phyloP scores from a whole-genome alignment of 2,113 vertebrate genomes.

The Campylorhamphus procurvoides region DNA sequence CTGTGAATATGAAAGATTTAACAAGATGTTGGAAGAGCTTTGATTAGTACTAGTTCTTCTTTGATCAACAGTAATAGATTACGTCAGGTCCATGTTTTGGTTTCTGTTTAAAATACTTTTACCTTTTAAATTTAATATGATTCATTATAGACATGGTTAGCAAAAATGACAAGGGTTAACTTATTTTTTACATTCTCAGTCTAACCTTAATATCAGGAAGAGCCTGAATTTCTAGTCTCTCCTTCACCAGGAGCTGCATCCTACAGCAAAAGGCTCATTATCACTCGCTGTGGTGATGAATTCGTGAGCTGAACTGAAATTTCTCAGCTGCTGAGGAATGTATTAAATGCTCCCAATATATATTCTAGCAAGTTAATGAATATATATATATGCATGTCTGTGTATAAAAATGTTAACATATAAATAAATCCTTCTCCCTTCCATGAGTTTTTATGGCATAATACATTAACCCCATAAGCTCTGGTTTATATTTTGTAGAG shows the following conservation, averaged over 20 bases:
- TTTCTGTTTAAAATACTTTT: background rate
- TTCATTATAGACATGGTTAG: background rate
- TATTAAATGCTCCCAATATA: conserved; percentile 26
- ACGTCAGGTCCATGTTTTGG: background rate
- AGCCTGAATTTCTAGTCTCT: background rate
- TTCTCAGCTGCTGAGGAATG: conserved; percentile 15
- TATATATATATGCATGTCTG: conserved; percentile 8
- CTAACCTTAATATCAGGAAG: background rate
- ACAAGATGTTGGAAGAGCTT: background rate
- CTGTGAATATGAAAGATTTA: background rate
- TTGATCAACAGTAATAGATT: background rate
- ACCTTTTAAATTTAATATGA: background rate
- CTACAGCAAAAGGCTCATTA: conserved; percentile 11
- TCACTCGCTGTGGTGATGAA: background rate
- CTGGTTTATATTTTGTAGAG: background rate
- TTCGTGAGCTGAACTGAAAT: conserved; percentile 5
- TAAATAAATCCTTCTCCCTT: background rate
- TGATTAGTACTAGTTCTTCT: background rate
- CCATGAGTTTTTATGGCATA: background rate
- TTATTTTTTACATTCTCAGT: background rate
- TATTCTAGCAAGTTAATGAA: conserved; percentile 18
- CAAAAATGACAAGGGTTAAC: background rate
- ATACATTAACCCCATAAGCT: background rate
- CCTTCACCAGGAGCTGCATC: background rate
- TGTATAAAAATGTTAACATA: conserved; percentile 22